Conservation (phyloP, 2,797 vertebrate genomes). For the Acrossocheilus wenchowensis region DNA sequence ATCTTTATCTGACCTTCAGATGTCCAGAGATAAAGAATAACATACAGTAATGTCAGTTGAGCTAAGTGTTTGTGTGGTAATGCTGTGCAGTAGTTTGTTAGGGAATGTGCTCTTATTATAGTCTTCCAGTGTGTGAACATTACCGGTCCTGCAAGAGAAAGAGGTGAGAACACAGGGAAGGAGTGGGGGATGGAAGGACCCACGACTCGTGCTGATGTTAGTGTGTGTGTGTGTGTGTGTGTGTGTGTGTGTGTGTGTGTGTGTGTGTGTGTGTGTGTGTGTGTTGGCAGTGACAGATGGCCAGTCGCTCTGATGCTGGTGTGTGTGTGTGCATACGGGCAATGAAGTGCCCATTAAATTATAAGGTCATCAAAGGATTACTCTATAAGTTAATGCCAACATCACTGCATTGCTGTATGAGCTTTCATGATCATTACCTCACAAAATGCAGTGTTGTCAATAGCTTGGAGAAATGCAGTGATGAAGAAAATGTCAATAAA, state of each 20-base stretch:
- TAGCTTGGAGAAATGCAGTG: no score
- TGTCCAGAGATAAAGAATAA: background rate
- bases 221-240: background rate
- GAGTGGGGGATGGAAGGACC: constrained; percentile 3
- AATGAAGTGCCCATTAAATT: background rate
- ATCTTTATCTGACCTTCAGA: constrained; percentile 6
- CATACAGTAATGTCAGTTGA: background rate
- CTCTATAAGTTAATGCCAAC: background rate
- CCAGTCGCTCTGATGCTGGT: background rate
- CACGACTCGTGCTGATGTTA: background rate
- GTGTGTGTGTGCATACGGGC: background rate
- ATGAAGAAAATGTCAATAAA: background rate
- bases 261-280: background rate
- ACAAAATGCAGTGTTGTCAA: no score
- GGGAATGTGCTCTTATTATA: background rate
- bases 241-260: background rate
- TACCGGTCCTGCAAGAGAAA: background rate
- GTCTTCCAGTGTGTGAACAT: background rate
- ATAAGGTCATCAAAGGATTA: constrained; percentile 6
- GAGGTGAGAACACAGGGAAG: background rate
- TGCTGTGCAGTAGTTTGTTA: background rate
- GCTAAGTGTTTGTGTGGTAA: background rate
- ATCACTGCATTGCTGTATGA: background rate
- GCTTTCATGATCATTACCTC: background rate
- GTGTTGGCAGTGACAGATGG: constrained; percentile 27